Conservation (phyloP, 2,113 vertebrate genomes). For the Lucifuga dentata region DNA sequence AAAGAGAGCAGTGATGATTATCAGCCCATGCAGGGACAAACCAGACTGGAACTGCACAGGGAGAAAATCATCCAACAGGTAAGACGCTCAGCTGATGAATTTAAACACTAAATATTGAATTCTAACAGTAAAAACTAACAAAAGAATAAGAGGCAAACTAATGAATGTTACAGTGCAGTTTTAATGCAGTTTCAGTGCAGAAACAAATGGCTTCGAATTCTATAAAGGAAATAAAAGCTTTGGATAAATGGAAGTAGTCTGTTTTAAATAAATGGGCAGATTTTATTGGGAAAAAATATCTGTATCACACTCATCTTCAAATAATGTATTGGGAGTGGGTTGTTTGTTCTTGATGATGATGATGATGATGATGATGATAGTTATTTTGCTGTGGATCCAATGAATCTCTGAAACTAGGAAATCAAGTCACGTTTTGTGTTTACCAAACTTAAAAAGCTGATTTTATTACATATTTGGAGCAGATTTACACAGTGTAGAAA, state of each 20-base stretch:
- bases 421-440: constrained; percentile 71
- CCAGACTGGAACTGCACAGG: constrained; percentile 21
- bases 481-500: constrained; percentile 54
- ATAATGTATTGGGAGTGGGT: too few species aligned
- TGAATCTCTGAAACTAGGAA: constrained; percentile 71
- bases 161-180: too few species aligned
- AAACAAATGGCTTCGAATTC: too few species aligned
- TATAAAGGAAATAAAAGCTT: too few species aligned
- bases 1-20: constrained; percentile 64
- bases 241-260: too few species aligned
- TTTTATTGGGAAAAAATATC: too few species aligned
- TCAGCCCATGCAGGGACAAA: constrained; percentile 29
- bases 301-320: too few species aligned
- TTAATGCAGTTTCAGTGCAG: too few species aligned
- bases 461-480: constrained; percentile 62
- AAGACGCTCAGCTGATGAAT: constrained; percentile 7
- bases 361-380: not conserved
- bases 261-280: too few species aligned
- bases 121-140: too few species aligned
- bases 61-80: constrained; percentile 68
- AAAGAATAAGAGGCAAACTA: too few species aligned
- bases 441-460: constrained; percentile 57
- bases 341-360: not conserved
- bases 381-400: constrained; percentile 49
- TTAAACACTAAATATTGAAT: not conserved